These are phyloP conservation scores for Homalodisca vitripennis DNA, from an alignment of 1,140 invertebrate genomes.

Conservation along the genomic window DNA sequence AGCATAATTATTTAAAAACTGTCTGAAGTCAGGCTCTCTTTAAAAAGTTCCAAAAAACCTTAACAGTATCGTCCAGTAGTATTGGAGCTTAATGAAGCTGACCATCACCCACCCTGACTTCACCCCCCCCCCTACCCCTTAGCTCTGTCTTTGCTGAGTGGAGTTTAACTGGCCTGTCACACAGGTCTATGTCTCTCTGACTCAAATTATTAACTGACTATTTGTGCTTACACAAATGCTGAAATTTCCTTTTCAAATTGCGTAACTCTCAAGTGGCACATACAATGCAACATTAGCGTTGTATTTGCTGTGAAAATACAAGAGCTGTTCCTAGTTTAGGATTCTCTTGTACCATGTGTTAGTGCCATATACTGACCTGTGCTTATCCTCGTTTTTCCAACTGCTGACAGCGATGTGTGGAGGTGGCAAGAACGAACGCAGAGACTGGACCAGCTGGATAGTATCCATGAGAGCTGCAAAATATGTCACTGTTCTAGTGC, in stretches of 20 bases:
- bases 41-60: too few relatives aligned
- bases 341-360: conserved; percentile 5
- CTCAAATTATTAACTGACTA: too few relatives aligned
- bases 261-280: neutral
- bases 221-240: neutral
- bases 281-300: neutral
- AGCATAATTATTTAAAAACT: too few relatives aligned
- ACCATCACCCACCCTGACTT: too few relatives aligned
- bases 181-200: too few relatives aligned
- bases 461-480: conserved; percentile 78
- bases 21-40: too few relatives aligned
- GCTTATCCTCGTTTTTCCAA: conserved; percentile 84
- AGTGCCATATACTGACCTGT: conserved; percentile 47
- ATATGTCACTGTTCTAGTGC: too few relatives aligned
- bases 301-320: conserved; percentile 19
- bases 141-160: too few relatives aligned
- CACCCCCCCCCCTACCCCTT: too few relatives aligned
- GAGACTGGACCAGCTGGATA: conserved; percentile 78
- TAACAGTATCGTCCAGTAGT: too few relatives aligned
- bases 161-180: too few relatives aligned
- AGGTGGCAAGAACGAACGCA: conserved; percentile 77
- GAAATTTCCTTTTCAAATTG: neutral
- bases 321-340: conserved; percentile 3
- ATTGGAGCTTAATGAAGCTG: too few relatives aligned
- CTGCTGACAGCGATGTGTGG: conserved; percentile 83